Conservation (phyloP, 2,113 vertebrate species). For the Meriones unguiculatus region DNA sequence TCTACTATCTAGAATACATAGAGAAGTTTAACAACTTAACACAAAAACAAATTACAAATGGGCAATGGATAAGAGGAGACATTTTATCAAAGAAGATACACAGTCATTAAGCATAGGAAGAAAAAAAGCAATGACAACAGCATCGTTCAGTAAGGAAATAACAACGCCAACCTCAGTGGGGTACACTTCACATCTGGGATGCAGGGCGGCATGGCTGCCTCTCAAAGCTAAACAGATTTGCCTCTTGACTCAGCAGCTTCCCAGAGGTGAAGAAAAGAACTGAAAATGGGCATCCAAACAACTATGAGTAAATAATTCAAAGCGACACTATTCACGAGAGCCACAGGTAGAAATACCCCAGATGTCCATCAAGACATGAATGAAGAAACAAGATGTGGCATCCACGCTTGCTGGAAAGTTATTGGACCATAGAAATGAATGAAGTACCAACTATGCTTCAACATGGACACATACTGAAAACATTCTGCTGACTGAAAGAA, state of each 20-base stretch:
- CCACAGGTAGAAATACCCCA: not conserved
- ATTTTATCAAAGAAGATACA: conserved; percentile 29
- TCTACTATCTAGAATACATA: not conserved
- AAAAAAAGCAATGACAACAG: not conserved
- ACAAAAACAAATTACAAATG: not conserved
- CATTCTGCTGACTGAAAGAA: conserved; percentile 35
- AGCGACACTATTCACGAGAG: not conserved
- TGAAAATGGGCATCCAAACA: conserved; percentile 5
- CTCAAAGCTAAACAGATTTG: conserved; percentile 23
- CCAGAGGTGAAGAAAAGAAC: not conserved
- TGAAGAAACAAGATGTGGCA: conserved; percentile 31
- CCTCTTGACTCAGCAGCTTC: not conserved
- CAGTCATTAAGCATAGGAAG: not conserved
- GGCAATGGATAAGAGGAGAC: not conserved
- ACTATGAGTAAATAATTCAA: not conserved
- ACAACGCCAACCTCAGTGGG: not conserved
- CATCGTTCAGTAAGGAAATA: not conserved
- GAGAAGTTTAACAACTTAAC: conserved; percentile 8
- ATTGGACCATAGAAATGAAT: conserved; percentile 28
- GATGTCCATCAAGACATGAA: not conserved
- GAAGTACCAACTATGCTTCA: not conserved
- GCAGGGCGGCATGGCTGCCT: not conserved
- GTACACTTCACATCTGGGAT: not conserved
- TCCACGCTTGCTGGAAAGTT: conserved; percentile 26
- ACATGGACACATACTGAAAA: conserved; percentile 8